Conservation (phyloP, 2,113 vertebrate genomes). For the Dascyllus trimaculatus region DNA sequence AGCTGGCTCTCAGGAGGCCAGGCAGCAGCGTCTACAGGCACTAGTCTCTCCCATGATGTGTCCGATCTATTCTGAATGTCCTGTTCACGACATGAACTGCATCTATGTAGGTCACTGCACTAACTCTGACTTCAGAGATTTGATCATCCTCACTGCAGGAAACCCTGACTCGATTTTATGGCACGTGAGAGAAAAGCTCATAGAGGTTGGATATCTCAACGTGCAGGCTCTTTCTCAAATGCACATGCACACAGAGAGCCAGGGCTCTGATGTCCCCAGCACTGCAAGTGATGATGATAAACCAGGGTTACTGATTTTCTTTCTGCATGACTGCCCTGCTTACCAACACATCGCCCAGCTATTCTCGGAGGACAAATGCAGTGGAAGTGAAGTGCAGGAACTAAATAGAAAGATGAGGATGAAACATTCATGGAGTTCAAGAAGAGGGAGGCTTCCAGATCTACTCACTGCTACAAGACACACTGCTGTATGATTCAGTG, state of each 20-base stretch:
- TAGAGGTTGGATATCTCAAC: constrained; percentile 28
- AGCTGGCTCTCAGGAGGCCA: neutral
- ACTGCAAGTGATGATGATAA: constrained; percentile 40
- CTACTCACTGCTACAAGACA: constrained; percentile 4
- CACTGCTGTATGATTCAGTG: neutral
- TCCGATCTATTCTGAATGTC: constrained; percentile 30
- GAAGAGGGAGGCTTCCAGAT: constrained; percentile 29
- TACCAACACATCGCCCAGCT: constrained; percentile 36
- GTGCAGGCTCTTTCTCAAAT: neutral
- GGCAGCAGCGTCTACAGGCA: constrained; percentile 4
- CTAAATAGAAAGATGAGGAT: constrained; percentile 13
- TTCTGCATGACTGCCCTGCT: constrained; percentile 54
- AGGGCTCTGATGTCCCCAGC: constrained; percentile 24
- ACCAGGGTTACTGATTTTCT: constrained; percentile 18
- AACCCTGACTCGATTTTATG: constrained; percentile 29
- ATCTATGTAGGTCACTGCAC: constrained; percentile 72
- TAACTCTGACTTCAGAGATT: constrained; percentile 51
- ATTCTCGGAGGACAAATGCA: constrained; percentile 10
- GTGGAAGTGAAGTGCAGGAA: constrained; percentile 14
- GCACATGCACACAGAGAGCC: neutral
- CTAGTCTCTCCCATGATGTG: constrained; percentile 14
- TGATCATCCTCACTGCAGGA: constrained; percentile 51
- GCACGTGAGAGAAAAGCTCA: constrained; percentile 54
- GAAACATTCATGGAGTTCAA: constrained; percentile 33
- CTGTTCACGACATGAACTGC: constrained; percentile 25